Base-by-base conservation (phyloP, 2,797 vertebrate genomes). In the Florisuga fusca region DNA sequence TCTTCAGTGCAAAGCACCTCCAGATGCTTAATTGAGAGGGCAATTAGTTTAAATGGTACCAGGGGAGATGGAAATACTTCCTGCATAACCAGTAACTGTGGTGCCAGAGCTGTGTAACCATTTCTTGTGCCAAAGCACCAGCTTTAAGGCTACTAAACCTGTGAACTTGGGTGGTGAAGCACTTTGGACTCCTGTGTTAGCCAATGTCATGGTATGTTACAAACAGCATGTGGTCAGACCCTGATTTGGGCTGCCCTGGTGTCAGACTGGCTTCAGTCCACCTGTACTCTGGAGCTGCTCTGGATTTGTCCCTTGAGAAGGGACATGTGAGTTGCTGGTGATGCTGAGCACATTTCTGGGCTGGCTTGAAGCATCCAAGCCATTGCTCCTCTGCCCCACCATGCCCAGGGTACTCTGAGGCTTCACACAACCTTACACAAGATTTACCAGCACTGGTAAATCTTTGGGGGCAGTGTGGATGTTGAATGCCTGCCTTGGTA, bases 391-490 rank as follows among this genome's bases (percentile, higher is more conserved):
- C 8, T 29, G 38, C 61, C 68, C 13, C 5, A 1, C 36, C 13
- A 1, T 3, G 4, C 18, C 34, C 1, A 1, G 61, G 31, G 2
- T 29, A 18, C 55, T 57, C 31, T 1, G 50, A 43, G 45, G 59
- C 71, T 79, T 51, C 41, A 13, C 36, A 15, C 16, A 48, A 3
- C 34, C 50, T 59, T 43, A 36, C 22, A 15, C 12, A 34, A 0
- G 12, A 7, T 31, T 22, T 67, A 7, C 13, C 21, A 12, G 15
- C 4, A 3, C 21, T n/a, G n/a, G 55, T 41, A 41, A 41, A 41
- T 36, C 51, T 77, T 55, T 48, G 68, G 78, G 25, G 74, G 38
- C 27, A 63, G 51, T 2, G 38, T 10, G 68, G 50, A 5, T 43
- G 68, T 9, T 46, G 45, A 41, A 41, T 41, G 38, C 38, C n/a